These are phyloP conservation scores for Lagodon rhomboides DNA, from an alignment of 2,797 vertebrate genomes.

Conservation along the genomic window DNA sequence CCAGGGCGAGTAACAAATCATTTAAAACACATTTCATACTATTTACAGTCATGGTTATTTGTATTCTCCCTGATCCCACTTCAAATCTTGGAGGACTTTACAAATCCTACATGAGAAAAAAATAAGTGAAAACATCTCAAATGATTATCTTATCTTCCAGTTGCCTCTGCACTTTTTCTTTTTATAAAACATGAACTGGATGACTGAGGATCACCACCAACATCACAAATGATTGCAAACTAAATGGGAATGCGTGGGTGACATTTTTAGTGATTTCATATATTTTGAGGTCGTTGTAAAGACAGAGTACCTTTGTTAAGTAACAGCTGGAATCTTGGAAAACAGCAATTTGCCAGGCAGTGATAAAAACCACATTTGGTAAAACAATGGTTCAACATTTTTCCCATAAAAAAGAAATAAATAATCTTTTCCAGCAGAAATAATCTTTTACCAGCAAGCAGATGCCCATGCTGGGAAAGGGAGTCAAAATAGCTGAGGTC, in stretches of 20 bases:
- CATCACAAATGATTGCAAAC: not conserved
- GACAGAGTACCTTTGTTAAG: constrained; percentile 34
- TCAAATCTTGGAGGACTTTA: constrained; percentile 21
- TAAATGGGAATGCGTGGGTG: constrained; percentile 1
- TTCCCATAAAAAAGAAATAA: constrained; percentile 47
- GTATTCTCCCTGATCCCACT: constrained; percentile 12
- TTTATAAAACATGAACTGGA: too few relatives aligned
- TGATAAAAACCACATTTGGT: constrained; percentile 68
- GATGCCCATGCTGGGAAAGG: constrained; percentile 69
- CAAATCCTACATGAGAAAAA: constrained; percentile 15
- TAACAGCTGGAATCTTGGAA: constrained; percentile 43
- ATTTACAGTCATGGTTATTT: constrained; percentile 12
- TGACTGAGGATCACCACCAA: too few relatives aligned
- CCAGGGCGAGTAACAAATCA: not conserved
- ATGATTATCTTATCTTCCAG: too few relatives aligned
- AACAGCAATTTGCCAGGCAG: constrained; percentile 47
- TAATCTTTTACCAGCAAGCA: constrained; percentile 65
- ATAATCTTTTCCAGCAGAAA: constrained; percentile 66
- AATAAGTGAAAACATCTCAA: constrained; percentile 9
- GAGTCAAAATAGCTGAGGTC: constrained; percentile 53
- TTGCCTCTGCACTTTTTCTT: too few relatives aligned
- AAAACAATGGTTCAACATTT: constrained; percentile 58
- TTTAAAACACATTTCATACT: constrained; percentile 23
- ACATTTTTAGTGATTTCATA: constrained; percentile 19
- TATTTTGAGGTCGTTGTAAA: constrained; percentile 36